phyloP scores from a whole-genome alignment of 2,888 invertebrate genomes.

The Lacanobia oleracea region DNA sequence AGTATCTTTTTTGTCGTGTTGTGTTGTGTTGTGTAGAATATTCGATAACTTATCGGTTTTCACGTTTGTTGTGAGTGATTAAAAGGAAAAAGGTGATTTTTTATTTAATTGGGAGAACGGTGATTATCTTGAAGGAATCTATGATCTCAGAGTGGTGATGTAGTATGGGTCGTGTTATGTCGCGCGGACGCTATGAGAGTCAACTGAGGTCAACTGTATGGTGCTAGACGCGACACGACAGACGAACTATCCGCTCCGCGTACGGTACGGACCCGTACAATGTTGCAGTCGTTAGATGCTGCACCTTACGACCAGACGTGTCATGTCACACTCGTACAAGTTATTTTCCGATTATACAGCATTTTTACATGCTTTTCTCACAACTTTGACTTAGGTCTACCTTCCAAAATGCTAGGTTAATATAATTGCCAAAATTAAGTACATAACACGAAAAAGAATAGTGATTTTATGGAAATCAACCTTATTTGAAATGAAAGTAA shows the following conservation, averaged over 20 bases:
- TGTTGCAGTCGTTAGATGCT: conserved; percentile 46
- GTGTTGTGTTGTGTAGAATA: conserved; percentile 37
- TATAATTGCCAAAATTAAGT: background rate
- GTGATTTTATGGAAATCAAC: background rate
- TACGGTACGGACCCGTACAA: conserved; percentile 10
- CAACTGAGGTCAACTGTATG: conserved; percentile 68
- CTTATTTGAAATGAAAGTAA: conserved; percentile 2
- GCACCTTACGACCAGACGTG: conserved; percentile 35
- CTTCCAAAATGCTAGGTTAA: background rate
- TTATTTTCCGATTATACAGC: background rate
- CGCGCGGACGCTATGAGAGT: conserved; percentile 58
- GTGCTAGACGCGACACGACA: conserved; percentile 47
- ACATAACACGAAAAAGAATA: background rate
- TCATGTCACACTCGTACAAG: background rate
- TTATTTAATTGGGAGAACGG: conserved; percentile 1
- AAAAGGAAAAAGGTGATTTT: conserved; percentile 17
- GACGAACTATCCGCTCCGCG: conserved; percentile 35
- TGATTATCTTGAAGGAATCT: conserved; percentile 36
- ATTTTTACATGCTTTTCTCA: background rate
- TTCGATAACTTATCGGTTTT: conserved; percentile 43
- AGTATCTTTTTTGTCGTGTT: conserved; percentile 42
- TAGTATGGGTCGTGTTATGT: conserved; percentile 42
- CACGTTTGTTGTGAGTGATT: conserved; percentile 37
- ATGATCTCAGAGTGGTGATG: conserved; percentile 50
- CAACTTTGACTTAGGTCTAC: background rate